Conservation (phyloP, 2,888 invertebrate species). For the Branchinecta sandiegonensis region DNA sequence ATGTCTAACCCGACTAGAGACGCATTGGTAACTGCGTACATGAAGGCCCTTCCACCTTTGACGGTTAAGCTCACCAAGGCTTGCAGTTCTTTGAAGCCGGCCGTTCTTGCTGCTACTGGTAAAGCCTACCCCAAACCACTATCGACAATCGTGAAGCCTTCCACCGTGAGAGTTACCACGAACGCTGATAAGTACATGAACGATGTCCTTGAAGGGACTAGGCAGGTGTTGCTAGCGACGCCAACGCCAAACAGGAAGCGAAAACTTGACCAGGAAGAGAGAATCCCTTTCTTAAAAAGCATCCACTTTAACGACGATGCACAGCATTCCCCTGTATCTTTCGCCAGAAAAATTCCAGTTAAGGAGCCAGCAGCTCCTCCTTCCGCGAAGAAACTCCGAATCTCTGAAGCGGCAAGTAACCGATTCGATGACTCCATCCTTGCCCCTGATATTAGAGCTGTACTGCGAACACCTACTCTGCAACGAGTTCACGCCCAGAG, state of each 20-base stretch:
- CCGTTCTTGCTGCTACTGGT: not conserved
- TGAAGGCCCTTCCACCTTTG: not conserved
- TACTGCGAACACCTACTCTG: not conserved
- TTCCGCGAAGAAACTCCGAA: not conserved
- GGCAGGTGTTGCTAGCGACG: not conserved
- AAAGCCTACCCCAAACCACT: conserved; percentile 12
- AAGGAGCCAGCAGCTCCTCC: not conserved
- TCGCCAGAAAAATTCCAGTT: not conserved
- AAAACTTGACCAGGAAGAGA: not conserved
- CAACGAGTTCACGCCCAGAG: not conserved
- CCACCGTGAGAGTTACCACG: not conserved
- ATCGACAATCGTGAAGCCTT: not conserved
- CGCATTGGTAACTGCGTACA: not conserved
- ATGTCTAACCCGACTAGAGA: not conserved
- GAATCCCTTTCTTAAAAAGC: not conserved
- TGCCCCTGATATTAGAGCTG: not conserved
- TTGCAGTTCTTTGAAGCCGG: not conserved
- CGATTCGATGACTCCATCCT: not conserved
- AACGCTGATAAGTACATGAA: not conserved
- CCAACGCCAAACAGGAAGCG: conserved; percentile 1
- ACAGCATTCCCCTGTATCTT: not conserved
- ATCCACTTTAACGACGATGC: not conserved
- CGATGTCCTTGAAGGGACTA: conserved; percentile 9
- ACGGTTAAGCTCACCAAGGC: conserved; percentile 6
- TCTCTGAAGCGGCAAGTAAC: not conserved